phyloP scores from a whole-genome alignment of 1,140 invertebrate genomes.

The Ctenoplectra terminalis region DNA sequence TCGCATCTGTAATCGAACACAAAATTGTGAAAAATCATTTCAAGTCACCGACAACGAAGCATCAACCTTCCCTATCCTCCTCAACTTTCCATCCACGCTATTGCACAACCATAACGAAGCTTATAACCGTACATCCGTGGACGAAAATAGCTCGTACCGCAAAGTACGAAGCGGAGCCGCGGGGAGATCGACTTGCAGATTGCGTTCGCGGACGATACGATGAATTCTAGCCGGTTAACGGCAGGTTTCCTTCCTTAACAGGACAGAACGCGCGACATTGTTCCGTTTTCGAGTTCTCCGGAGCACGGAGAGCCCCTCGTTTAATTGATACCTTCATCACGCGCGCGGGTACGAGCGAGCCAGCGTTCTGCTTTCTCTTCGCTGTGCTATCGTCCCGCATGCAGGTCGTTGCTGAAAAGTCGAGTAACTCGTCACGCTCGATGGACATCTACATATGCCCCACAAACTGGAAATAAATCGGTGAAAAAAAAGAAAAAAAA shows the following conservation, averaged over 20 bases:
- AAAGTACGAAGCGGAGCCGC: constrained; percentile 3
- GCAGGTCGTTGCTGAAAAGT: constrained; percentile 37
- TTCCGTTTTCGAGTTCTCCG: constrained; percentile 26
- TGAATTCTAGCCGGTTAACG: constrained; percentile 4
- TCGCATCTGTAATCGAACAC: no score
- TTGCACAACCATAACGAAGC: background rate
- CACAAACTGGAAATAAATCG: constrained; percentile 30
- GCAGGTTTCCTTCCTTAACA: constrained; percentile 11
- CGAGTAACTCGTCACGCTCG: constrained; percentile 38
- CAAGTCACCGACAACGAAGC: no score
- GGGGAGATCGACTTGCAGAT: constrained; percentile 20
- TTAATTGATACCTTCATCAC: constrained; percentile 43
- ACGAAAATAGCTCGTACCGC: constrained; percentile 5
- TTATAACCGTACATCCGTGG: background rate
- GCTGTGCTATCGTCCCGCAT: constrained; percentile 36
- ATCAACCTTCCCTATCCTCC: background rate
- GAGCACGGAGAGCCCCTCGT: constrained; percentile 1
- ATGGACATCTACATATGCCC: constrained; percentile 13
- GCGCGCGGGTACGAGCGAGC: background rate
- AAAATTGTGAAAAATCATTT: no score
- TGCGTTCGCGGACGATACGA: background rate
- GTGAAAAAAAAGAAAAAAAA: constrained; percentile 1
- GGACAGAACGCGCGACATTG: background rate
- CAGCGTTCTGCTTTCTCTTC: constrained; percentile 42
- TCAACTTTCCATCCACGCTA: background rate